Evolutionary conservation across 2,888 invertebrate species (phyloP).

Genomic region (Harpalus rufipes): DNA sequence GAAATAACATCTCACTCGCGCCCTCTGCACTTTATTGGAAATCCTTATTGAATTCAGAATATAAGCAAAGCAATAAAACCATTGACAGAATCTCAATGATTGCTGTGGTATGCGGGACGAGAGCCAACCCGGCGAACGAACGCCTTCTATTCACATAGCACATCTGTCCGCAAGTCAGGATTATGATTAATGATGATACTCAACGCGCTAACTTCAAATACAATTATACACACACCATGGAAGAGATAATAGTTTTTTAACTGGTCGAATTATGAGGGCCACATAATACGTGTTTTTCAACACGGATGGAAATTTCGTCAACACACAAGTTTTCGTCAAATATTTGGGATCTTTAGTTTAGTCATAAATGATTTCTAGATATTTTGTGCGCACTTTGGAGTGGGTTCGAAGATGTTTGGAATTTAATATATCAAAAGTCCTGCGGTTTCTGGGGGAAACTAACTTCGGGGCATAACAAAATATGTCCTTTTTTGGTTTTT

Average conservation of each 20-base stretch:
- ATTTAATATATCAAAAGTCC: too few relatives aligned
- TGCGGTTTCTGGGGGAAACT: too few relatives aligned
- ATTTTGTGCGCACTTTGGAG: too few relatives aligned
- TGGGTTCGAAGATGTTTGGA: too few relatives aligned
- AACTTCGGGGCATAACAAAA: too few relatives aligned
- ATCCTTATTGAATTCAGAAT: constrained; percentile 76
- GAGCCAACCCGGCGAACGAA: too few relatives aligned
- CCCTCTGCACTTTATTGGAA: constrained; percentile 72
- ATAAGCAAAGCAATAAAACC: constrained; percentile 76
- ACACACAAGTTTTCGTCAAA: too few relatives aligned
- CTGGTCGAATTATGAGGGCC: not conserved
- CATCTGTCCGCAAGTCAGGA: constrained; percentile 4
- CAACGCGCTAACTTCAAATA: not conserved
- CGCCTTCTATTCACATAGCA: not conserved
- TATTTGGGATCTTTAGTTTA: too few relatives aligned
- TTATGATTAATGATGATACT: constrained; percentile 18
- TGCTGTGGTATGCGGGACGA: constrained; percentile 63
- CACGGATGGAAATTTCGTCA: too few relatives aligned
- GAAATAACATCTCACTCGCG: constrained; percentile 64
- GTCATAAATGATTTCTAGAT: too few relatives aligned
- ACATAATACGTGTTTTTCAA: too few relatives aligned
- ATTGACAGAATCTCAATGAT: constrained; percentile 75
- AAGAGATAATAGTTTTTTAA: constrained; percentile 4
- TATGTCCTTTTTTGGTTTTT: too few relatives aligned
- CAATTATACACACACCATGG: not conserved